A percentile compares a stretch with the other conserved stretches of the same genome.
These are phyloP conservation scores for Tetrapedia diversipes DNA, from an alignment of 2,888 invertebrate species.

Conservation along the genomic window DNA sequence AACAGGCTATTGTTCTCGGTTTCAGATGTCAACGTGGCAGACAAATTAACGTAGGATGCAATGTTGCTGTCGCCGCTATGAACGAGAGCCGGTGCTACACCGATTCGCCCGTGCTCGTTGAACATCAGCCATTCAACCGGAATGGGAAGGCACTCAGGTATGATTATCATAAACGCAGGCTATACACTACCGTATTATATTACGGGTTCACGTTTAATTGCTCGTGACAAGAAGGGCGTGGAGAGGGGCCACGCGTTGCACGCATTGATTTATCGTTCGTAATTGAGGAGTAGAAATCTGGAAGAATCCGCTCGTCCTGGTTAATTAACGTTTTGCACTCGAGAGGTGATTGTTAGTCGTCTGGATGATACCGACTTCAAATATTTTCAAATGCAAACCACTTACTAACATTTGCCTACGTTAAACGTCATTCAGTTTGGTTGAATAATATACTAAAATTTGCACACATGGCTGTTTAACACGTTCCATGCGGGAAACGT, in stretches of 20 bases:
- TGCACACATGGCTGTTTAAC: no score
- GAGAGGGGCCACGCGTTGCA: conserved; percentile 14
- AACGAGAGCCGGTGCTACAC: conserved; percentile 73
- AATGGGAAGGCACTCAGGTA: conserved; percentile 81
- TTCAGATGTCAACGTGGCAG: conserved; percentile 59
- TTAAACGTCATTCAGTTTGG: no score
- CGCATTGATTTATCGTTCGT: conserved; percentile 70
- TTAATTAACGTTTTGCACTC: no score
- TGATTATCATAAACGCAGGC: conserved; percentile 68
- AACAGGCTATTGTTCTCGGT: conserved; percentile 26
- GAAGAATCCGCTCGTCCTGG: conserved; percentile 5
- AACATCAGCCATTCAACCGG: conserved; percentile 77
- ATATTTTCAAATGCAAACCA: no score
- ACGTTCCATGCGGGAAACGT: no score
- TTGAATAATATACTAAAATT: no score
- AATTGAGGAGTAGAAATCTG: conserved; percentile 65
- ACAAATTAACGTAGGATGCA: conserved; percentile 55
- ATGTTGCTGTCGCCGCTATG: conserved; percentile 71
- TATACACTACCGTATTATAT: conserved; percentile 22
- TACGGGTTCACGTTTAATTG: conserved; percentile 63
- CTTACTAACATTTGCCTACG: no score
- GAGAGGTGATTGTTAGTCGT: no score
- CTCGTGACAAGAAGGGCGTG: conserved; percentile 62
- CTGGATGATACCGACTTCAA: no score
- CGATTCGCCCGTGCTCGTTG: conserved; percentile 71